Conservation (phyloP, 2,888 invertebrate species). For the Euzetes globulus region DNA sequence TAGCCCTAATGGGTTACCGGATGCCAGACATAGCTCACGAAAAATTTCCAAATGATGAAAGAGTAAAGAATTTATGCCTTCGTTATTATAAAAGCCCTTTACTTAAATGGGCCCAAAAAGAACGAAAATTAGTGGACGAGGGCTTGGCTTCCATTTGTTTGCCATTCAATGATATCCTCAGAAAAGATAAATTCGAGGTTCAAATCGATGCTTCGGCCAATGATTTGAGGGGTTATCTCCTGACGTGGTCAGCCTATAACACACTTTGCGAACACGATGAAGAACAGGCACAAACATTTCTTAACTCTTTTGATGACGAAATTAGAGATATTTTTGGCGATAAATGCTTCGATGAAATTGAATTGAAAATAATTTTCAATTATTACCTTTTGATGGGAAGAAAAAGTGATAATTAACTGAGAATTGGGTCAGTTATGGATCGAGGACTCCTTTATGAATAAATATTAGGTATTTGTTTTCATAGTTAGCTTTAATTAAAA, state of each 20-base stretch:
- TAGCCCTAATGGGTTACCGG: slow-evolving; percentile 39
- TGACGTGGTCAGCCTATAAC: slow-evolving; percentile 39
- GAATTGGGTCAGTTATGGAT: background rate
- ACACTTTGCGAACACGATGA: slow-evolving; percentile 34
- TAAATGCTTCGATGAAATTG: slow-evolving; percentile 28
- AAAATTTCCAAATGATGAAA: slow-evolving; percentile 19
- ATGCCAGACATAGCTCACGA: slow-evolving; percentile 36
- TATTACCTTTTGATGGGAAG: slow-evolving; percentile 36
- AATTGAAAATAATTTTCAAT: slow-evolving; percentile 34
- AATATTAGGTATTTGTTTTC: no score
- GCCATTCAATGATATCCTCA: slow-evolving; percentile 34
- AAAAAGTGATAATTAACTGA: background rate
- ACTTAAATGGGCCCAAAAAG: slow-evolving; percentile 12
- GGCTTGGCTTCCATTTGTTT: slow-evolving; percentile 34
- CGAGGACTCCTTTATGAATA: no score
- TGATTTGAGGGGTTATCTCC: slow-evolving; percentile 38
- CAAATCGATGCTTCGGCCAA: slow-evolving; percentile 22
- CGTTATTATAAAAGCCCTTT: slow-evolving; percentile 18
- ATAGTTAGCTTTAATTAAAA: no score
- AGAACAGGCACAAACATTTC: slow-evolving; percentile 29
- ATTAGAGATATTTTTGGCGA: slow-evolving; percentile 20
- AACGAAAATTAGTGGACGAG: slow-evolving; percentile 37
- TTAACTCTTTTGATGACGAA: slow-evolving; percentile 26
- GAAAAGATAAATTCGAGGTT: slow-evolving; percentile 23
- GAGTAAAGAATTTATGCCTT: slow-evolving; percentile 22